These are phyloP conservation scores for Fissipunctia ypsillon DNA, from an alignment of 2,888 invertebrate species.

Conservation along the genomic window DNA sequence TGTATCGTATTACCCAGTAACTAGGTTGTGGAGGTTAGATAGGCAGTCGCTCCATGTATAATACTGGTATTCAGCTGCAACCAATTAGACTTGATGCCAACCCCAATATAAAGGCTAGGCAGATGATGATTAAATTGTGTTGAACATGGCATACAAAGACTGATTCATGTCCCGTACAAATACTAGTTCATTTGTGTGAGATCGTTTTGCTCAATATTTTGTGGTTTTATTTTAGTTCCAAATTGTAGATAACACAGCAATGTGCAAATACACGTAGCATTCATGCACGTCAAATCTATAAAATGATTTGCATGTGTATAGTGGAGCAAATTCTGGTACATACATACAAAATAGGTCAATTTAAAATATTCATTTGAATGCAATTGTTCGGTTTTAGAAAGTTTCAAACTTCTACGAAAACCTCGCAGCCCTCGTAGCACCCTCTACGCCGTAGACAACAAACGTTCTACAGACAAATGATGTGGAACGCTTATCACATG, in stretches of 20 bases:
- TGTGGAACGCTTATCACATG: constrained; percentile 30
- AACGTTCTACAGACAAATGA: constrained; percentile 27
- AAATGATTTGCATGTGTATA: neutral
- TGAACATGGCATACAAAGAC: neutral
- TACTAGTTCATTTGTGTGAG: neutral
- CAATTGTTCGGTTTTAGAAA: neutral
- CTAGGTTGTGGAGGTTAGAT: neutral
- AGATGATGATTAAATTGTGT: neutral
- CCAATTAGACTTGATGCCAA: too few species aligned
- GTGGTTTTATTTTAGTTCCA: neutral
- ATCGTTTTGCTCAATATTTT: neutral
- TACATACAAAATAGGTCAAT: neutral
- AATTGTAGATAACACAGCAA: neutral
- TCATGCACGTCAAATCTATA: constrained; percentile 6
- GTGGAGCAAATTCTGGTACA: neutral
- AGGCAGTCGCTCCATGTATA: neutral
- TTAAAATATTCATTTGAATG: neutral
- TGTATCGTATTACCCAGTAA: neutral
- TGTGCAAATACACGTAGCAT: neutral
- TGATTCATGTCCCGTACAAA: neutral
- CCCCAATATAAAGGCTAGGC: neutral
- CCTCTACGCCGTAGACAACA: constrained; percentile 63
- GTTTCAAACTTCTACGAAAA: constrained; percentile 1
- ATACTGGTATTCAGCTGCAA: neutral
- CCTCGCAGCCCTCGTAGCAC: constrained; percentile 22